Base-by-base conservation (phyloP, 2,888 invertebrate species). In the Oithona nana region DNA sequence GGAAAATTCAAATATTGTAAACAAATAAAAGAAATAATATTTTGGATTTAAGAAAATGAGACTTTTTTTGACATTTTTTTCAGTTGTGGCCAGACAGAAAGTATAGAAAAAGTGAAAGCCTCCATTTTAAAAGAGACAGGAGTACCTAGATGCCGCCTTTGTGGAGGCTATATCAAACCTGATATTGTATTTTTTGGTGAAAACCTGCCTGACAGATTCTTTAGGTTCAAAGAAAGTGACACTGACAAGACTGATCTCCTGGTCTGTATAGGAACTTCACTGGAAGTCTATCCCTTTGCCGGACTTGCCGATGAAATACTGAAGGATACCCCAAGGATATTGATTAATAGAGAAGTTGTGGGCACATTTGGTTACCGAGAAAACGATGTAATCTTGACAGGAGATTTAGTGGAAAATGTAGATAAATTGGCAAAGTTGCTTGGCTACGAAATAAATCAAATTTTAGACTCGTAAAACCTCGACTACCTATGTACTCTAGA, bases 131-230 rank as follows among this genome's bases (percentile, higher is more conserved):
- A 24, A 2, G 26, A 54, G 24, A 16, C 22, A 22, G n/a, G n/a
- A n/a, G 26, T 24, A 3, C 54, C 54, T 3, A 20, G 26, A 54
- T 54, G 54, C 26, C 3, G 3, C 13, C 26, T 16, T 11, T 54
- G 24, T 11, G 31, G 28, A 48, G 59, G 48, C 31, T n/a, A 13
- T 11, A 48, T 59, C 22, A 59, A 59, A 16, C 59, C 59, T 2
- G 49, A 59, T 48, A 39, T 59, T n/a, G 49, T 59, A 8, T 59
- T 59, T 26, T 59, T 59, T 49, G 59, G 59, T 16, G 59, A 59
- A 48, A 13, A 20, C 22, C 26, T 59, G 22, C 59, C 59, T 16
- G 20, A 20, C 3, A 16, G 59, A 22, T 56, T 24, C 56, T 59
- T 59, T 24, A n/a, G 48, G n/a, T 16, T 31, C 22, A 22, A 22